Evolutionary conservation across 2,113 vertebrate species (phyloP), one percentile per base, ranked within the genome.

Genomic region (Porphyrio hochstetteri): DNA sequence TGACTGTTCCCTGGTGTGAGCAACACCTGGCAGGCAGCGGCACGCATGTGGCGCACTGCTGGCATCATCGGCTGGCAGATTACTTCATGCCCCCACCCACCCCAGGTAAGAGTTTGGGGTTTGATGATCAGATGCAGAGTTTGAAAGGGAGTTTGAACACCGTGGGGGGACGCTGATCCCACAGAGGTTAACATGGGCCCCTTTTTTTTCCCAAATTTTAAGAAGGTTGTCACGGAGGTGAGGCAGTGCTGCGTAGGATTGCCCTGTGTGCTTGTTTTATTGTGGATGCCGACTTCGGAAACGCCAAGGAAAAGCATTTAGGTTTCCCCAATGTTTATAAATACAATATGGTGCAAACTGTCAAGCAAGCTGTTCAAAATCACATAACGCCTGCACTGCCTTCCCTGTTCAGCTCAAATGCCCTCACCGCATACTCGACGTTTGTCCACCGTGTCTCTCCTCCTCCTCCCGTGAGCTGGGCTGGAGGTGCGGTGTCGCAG

Each of bases 331-430:
- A 42, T 96, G 94, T 95, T 96, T 97, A 95, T 96, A 95, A 95
- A 97, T 96, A 95, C 92, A 94, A 89, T 92, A 90, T 96, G 93
- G 92, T 95, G 92, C 93, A 94, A 96, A 95, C 93, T 96, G 96
- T 95, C 96, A 91, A 91, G 93, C 91, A 96, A 92, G 95, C 95
- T 97, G 96, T 96, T 97, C 94, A 93, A 75, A 96, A 96, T 97
- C 93, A 91, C 1, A 3, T 91, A 61, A 53, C 83, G 86, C 95
- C 95, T 96, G 74, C 1, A 50, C 90, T 82, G 92, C 88, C 87
- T 95, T 78, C 88, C 61, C 69, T 0, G 27, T 44, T 83, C 36
- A 4, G 88, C 88, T 84, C 4, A 1, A 77, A 56, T 25, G 90
- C 69, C 81, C 92, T 53, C 21, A 1, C 72, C 50, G 3, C 59